These are phyloP conservation scores for Drosophila birchii DNA, from an alignment of 2,888 invertebrate genomes.

Conservation along the genomic window DNA sequence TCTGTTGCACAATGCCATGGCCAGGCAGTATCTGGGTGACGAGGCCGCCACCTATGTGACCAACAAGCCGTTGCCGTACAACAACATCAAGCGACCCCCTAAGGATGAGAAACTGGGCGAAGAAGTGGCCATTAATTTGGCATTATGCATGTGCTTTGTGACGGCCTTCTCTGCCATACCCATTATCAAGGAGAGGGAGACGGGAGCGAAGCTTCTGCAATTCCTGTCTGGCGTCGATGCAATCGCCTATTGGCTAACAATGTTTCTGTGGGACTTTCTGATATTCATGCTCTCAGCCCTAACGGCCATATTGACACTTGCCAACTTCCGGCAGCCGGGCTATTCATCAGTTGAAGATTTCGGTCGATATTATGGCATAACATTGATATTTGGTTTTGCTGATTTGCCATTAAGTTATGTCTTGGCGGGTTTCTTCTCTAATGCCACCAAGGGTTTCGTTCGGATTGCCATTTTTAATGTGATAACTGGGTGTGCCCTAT, in stretches of 20 bases:
- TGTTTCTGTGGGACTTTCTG: slow-evolving; percentile 86
- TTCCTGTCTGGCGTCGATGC: slow-evolving; percentile 89
- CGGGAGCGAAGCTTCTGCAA: slow-evolving; percentile 90
- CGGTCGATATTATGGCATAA: slow-evolving; percentile 38
- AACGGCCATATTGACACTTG: slow-evolving; percentile 87
- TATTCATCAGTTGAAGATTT: slow-evolving; percentile 74
- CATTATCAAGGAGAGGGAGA: slow-evolving; percentile 87
- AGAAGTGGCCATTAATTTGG: slow-evolving; percentile 88
- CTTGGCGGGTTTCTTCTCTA: slow-evolving; percentile 87
- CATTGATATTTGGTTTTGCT: slow-evolving; percentile 88
- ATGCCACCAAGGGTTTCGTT: slow-evolving; percentile 90
- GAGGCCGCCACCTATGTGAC: slow-evolving; percentile 82
- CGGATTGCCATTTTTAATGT: slow-evolving; percentile 19
- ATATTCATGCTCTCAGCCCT: slow-evolving; percentile 89
- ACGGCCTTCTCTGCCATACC: slow-evolving; percentile 87
- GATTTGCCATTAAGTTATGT: too few species aligned
- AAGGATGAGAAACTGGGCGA: slow-evolving; percentile 84
- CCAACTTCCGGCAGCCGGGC: slow-evolving; percentile 88
- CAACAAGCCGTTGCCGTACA: slow-evolving; percentile 89
- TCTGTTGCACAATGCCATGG: slow-evolving; percentile 87
- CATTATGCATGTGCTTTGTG: slow-evolving; percentile 90
- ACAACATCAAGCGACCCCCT: slow-evolving; percentile 80
- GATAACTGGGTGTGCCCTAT: slow-evolving; percentile 24
- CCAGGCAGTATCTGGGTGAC: slow-evolving; percentile 78
- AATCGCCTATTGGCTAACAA: slow-evolving; percentile 89